A percentile compares a stretch with the other conserved stretches of the same genome.
Evolutionary conservation across 1,140 invertebrate genomes (phyloP).

Genomic region (Oryctes rhinoceros): DNA sequence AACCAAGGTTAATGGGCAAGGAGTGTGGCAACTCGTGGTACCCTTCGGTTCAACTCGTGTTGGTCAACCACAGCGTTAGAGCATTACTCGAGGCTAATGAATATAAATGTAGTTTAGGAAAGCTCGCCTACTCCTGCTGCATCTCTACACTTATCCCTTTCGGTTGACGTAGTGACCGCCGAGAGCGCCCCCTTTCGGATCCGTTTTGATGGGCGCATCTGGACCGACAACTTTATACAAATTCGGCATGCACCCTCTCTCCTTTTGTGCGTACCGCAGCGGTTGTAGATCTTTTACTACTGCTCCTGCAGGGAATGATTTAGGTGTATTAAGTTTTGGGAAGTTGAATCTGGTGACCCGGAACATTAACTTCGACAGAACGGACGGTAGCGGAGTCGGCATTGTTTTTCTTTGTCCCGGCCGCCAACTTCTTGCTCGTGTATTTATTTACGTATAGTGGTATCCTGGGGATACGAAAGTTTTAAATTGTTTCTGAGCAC

Average conservation of each 20-base stretch:
- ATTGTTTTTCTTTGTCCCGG: slow-evolving; percentile 24
- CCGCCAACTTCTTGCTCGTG: neutral
- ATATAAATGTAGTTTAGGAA: slow-evolving; percentile 35
- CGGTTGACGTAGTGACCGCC: slow-evolving; percentile 22
- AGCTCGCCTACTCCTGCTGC: neutral
- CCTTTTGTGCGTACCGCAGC: slow-evolving; percentile 18
- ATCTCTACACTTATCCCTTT: slow-evolving; percentile 19
- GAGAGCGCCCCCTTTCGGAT: neutral
- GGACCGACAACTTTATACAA: slow-evolving; percentile 32
- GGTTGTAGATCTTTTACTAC: slow-evolving; percentile 32
- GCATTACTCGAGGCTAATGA: slow-evolving; percentile 26
- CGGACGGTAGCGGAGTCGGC: neutral
- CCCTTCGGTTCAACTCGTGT: slow-evolving; percentile 16
- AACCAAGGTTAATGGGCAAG: neutral
- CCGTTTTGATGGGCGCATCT: slow-evolving; percentile 28
- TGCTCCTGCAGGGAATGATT: slow-evolving; percentile 14
- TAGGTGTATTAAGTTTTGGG: slow-evolving; percentile 32
- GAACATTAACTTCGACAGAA: slow-evolving; percentile 32
- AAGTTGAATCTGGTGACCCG: slow-evolving; percentile 28
- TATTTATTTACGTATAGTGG: slow-evolving; percentile 23
- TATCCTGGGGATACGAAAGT: slow-evolving; percentile 17
- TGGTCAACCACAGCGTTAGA: slow-evolving; percentile 25
- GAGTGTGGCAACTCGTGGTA: neutral
- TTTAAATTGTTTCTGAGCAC: slow-evolving; percentile 20
- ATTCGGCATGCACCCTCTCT: slow-evolving; percentile 24